Evolutionary conservation across 2,797 vertebrate genomes (phyloP).

Genomic region (Tapera naevia): DNA sequence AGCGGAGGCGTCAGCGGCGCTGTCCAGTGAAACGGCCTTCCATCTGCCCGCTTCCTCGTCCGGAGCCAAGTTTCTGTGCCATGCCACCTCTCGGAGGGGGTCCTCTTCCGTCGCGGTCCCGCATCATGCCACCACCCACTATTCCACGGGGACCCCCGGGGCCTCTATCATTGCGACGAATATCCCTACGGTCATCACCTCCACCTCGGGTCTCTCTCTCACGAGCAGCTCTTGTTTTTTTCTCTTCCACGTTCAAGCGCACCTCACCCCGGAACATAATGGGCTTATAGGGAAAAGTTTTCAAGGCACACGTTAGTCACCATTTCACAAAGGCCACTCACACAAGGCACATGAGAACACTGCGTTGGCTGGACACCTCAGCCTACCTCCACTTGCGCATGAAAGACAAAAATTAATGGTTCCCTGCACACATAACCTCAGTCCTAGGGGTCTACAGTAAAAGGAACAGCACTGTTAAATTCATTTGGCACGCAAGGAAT

Average conservation of each 20-base stretch:
- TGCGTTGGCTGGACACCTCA: accelerated
- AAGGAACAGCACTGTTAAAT: accelerated
- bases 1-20: conserved; percentile 85
- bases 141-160: conserved; percentile 86
- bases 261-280: conserved; percentile 98
- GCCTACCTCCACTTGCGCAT: accelerated
- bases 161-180: conserved; percentile 88
- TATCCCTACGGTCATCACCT: conserved; percentile 83
- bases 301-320: conserved; percentile 48
- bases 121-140: conserved; percentile 89
- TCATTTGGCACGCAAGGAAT: background rate
- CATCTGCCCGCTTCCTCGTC: conserved; percentile 85
- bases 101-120: conserved; percentile 90
- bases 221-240: conserved; percentile 91
- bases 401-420: accelerated
- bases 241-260: conserved; percentile 97
- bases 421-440: background rate
- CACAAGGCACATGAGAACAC: accelerated
- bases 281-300: conserved; percentile 81
- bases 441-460: background rate
- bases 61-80: conserved; percentile 83
- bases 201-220: conserved; percentile 89
- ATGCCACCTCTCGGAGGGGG: conserved; percentile 89
- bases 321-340: accelerated
- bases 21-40: conserved; percentile 91